phyloP scores from a whole-genome alignment of 2,113 vertebrate genomes.

The Orycteropus afer region DNA sequence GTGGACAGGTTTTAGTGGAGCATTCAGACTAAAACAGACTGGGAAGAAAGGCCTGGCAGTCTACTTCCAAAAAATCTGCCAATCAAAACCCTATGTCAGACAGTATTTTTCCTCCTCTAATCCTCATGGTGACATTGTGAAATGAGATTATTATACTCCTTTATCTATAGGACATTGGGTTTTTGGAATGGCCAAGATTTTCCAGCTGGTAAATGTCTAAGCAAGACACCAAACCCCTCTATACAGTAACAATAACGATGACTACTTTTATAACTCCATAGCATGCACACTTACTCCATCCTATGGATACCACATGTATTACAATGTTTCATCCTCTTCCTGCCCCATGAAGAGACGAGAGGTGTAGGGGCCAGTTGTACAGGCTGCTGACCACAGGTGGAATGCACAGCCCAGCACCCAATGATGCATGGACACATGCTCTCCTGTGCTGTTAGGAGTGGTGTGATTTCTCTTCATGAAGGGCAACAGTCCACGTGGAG shows the following conservation, averaged over 20 bases:
- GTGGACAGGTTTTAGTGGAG: too few species aligned
- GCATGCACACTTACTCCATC: fast-evolving
- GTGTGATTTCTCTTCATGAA: fast-evolving
- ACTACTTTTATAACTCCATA: not conserved
- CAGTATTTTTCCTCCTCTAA: too few species aligned
- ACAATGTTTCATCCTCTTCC: fast-evolving
- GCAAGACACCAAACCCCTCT: not conserved
- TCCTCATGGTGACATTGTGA: too few species aligned
- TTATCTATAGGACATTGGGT: too few species aligned
- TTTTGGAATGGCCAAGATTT: too few species aligned
- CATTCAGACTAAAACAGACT: too few species aligned
- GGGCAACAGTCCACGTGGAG: not conserved
- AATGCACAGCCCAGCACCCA: too few species aligned
- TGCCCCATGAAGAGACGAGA: not conserved
- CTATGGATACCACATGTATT: fast-evolving
- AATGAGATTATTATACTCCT: too few species aligned
- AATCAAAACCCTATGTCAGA: too few species aligned
- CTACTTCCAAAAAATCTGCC: too few species aligned
- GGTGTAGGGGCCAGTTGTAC: not conserved
- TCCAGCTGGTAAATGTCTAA: too few species aligned
- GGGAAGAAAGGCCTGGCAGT: too few species aligned
- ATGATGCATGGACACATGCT: fast-evolving
- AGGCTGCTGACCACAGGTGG: not conserved
- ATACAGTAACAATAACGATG: fast-evolving
- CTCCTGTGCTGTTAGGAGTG: not conserved